These are phyloP conservation scores for Aradophagus sp. DNA, from an alignment of 1,140 invertebrate species.

Conservation along the genomic window DNA sequence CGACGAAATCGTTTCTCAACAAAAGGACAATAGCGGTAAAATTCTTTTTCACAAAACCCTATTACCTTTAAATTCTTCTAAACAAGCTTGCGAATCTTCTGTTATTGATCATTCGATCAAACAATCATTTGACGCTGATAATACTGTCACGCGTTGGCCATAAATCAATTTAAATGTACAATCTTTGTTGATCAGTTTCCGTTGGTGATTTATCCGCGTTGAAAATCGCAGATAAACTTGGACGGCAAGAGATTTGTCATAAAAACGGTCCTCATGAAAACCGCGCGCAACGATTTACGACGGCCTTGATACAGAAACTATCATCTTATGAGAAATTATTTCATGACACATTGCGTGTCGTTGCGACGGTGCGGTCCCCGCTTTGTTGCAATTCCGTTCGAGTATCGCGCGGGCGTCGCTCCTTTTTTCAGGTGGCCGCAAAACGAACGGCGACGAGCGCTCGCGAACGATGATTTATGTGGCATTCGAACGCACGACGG, in stretches of 20 bases:
- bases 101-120: too few species aligned
- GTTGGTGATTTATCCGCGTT: too few species aligned
- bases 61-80: too few species aligned
- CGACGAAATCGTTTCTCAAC: too few species aligned
- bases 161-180: too few species aligned
- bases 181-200: too few species aligned
- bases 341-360: conserved; percentile 50
- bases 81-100: too few species aligned
- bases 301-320: conserved; percentile 20
- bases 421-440: conserved; percentile 26
- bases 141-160: too few species aligned
- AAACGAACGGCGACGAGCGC: conserved; percentile 9
- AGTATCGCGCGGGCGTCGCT: conserved; percentile 12
- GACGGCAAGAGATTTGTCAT: conserved; percentile 8
- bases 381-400: conserved; percentile 7
- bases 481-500: too few species aligned
- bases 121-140: too few species aligned
- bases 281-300: conserved; percentile 2
- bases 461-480: conserved; percentile 43
- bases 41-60: too few species aligned
- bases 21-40: too few species aligned
- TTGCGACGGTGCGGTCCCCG: conserved; percentile 43
- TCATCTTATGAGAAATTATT: conserved; percentile 61
- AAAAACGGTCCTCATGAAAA: conserved; percentile 3
- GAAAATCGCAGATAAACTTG: conserved; percentile 6